These are phyloP conservation scores for Philaenus spumarius DNA, from an alignment of 1,140 invertebrate genomes.

Conservation along the genomic window DNA sequence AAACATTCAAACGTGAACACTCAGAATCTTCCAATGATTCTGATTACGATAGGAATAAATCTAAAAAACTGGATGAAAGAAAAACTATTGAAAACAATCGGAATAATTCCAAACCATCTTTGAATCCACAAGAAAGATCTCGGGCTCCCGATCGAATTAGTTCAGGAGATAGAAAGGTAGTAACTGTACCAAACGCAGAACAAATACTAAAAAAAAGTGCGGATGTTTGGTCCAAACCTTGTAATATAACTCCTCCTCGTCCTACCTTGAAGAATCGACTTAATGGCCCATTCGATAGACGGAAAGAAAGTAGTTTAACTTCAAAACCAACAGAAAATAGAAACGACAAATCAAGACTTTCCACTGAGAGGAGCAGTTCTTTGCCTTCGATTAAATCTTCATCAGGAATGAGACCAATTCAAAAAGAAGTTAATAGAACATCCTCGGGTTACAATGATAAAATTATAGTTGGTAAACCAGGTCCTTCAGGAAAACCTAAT, in stretches of 20 bases:
- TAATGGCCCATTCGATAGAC: not conserved
- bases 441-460: no score
- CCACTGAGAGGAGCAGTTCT: not conserved
- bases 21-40: not conserved
- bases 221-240: conserved; percentile 26
- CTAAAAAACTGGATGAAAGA: not conserved
- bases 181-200: not conserved
- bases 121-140: not conserved
- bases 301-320: not conserved
- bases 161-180: not conserved
- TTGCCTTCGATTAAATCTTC: not conserved
- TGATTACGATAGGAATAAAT: no score
- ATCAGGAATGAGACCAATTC: not conserved
- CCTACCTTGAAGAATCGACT: not conserved
- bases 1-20: not conserved
- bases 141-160: no score
- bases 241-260: conserved; percentile 6
- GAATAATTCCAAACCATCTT: not conserved
- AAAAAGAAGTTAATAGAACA: not conserved
- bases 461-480: no score
- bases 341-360: conserved; percentile 29
- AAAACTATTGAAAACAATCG: no score
- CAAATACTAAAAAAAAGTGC: conserved; percentile 27
- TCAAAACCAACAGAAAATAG: not conserved
- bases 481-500: conserved; percentile 17